phyloP scores from a whole-genome alignment of 2,113 vertebrate genomes.

The Archocentrus centrarchus region DNA sequence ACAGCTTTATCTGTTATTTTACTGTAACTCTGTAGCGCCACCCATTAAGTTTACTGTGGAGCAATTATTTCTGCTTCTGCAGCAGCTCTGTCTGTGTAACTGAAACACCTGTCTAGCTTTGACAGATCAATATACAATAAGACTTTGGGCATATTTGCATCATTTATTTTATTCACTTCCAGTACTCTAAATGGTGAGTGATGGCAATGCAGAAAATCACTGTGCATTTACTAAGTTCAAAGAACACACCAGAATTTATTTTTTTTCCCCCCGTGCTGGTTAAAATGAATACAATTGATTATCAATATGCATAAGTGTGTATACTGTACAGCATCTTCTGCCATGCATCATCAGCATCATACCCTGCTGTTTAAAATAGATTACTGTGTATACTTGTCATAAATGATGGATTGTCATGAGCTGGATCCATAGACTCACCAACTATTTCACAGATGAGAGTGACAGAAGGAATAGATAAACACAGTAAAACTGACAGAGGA shows the following conservation, averaged over 20 bases:
- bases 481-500: slow-evolving; percentile 49
- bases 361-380: slow-evolving; percentile 71
- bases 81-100: slow-evolving; percentile 11
- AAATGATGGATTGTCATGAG: slow-evolving; percentile 74
- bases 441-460: slow-evolving; percentile 49
- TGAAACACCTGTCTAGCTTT: slow-evolving; percentile 10
- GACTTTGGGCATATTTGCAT: slow-evolving; percentile 11
- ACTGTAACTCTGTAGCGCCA: neutral
- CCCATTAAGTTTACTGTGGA: neutral
- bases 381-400: slow-evolving; percentile 73
- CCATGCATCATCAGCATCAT: slow-evolving; percentile 73
- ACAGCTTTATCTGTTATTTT: neutral
- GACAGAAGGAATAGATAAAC: slow-evolving; percentile 65
- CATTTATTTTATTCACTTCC: slow-evolving; percentile 13
- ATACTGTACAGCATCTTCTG: slow-evolving; percentile 55
- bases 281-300: slow-evolving; percentile 72
- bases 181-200: slow-evolving; percentile 3
- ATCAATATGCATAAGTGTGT: slow-evolving; percentile 67
- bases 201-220: slow-evolving; percentile 32
- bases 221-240: slow-evolving; percentile 24
- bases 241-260: slow-evolving; percentile 18
- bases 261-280: slow-evolving; percentile 31
- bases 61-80: neutral
- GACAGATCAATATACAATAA: slow-evolving; percentile 51
- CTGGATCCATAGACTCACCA: slow-evolving; percentile 67